phyloP scores from a whole-genome alignment of 2,113 vertebrate species.

The Chaenogobius annularis region DNA sequence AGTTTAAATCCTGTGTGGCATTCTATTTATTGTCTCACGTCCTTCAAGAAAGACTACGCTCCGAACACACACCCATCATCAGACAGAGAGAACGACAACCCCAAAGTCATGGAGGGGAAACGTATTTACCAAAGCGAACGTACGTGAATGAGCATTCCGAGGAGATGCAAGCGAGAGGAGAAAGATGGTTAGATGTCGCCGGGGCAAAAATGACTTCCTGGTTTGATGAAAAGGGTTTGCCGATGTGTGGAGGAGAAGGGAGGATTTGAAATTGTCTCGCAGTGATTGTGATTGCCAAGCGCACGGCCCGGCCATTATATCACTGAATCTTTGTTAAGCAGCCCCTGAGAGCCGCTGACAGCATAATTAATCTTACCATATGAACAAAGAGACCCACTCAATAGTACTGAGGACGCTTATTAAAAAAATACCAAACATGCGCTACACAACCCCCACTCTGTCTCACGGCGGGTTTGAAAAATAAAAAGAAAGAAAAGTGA shows the following conservation, averaged over 20 bases:
- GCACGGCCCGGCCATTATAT: slow-evolving; percentile 90
- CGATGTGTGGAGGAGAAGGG: slow-evolving; percentile 83
- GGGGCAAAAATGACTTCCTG: slow-evolving; percentile 89
- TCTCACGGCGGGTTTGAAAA: slow-evolving; percentile 53
- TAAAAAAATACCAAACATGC: slow-evolving; percentile 99
- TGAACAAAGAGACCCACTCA: slow-evolving; percentile 99
- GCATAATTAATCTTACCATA: slow-evolving; percentile 99
- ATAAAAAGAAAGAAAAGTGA: slow-evolving; percentile 70
- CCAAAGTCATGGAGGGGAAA: slow-evolving; percentile 61
- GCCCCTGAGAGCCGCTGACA: slow-evolving; percentile 99
- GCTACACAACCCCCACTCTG: slow-evolving; percentile 21
- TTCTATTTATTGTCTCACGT: slow-evolving; percentile 62
- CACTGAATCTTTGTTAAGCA: slow-evolving; percentile 99
- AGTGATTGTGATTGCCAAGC: slow-evolving; percentile 97
- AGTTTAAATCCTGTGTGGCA: slow-evolving; percentile 68
- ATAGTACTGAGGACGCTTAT: slow-evolving; percentile 99
- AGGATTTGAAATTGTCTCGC: slow-evolving; percentile 90
- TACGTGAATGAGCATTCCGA: slow-evolving; percentile 7
- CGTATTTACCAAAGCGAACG: slow-evolving; percentile 25
- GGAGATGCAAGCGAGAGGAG: slow-evolving; percentile 44
- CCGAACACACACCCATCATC: slow-evolving; percentile 39
- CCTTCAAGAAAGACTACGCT: slow-evolving; percentile 55
- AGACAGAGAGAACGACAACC: slow-evolving; percentile 64
- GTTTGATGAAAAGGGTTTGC: slow-evolving; percentile 95
- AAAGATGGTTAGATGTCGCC: slow-evolving; percentile 80